Evolutionary conservation across 2,797 vertebrate species (phyloP).

Genomic region (Sebastes taczanowskii): DNA sequence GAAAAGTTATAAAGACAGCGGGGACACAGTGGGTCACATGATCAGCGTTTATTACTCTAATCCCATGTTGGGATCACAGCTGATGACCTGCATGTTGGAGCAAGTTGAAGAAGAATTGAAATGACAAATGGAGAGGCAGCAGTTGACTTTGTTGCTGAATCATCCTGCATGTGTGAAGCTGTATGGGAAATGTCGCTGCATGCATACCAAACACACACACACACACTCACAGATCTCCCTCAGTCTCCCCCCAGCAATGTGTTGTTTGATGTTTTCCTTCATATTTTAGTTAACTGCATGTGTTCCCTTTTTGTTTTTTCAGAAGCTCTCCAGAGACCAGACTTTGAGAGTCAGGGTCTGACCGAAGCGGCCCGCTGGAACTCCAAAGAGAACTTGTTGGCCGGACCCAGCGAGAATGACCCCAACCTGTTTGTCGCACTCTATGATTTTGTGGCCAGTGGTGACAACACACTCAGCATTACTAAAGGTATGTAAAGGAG

Average conservation of each 20-base stretch:
- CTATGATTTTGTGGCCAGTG: conserved; percentile 97
- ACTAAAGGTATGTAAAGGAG: conserved; percentile 89
- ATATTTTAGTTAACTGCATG: neutral
- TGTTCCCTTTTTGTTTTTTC: conserved; percentile 35
- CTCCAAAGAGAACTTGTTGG: conserved; percentile 97
- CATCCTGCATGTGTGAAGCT: neutral
- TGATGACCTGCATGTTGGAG: conserved; percentile 28
- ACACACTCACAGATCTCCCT: conserved; percentile 4
- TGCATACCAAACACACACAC: conserved; percentile 24
- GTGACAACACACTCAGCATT: conserved; percentile 98
- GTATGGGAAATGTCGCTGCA: conserved; percentile 24
- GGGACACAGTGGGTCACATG: conserved; percentile 36
- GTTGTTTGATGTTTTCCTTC: conserved; percentile 28
- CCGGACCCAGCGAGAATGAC: conserved; percentile 97
- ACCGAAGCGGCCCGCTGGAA: conserved; percentile 98
- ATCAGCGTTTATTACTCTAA: conserved; percentile 44
- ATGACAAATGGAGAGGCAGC: conserved; percentile 14
- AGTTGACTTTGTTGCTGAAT: conserved; percentile 23
- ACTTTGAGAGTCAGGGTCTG: conserved; percentile 93
- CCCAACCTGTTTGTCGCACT: conserved; percentile 98
- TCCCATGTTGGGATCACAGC: conserved; percentile 40
- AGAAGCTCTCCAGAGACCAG: conserved; percentile 98
- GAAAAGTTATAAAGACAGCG: conserved; percentile 48
- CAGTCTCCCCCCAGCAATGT: neutral
- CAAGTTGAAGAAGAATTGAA: conserved; percentile 24